phyloP scores from a whole-genome alignment of 1,140 invertebrate species.

The Leptopilina clavipes region DNA sequence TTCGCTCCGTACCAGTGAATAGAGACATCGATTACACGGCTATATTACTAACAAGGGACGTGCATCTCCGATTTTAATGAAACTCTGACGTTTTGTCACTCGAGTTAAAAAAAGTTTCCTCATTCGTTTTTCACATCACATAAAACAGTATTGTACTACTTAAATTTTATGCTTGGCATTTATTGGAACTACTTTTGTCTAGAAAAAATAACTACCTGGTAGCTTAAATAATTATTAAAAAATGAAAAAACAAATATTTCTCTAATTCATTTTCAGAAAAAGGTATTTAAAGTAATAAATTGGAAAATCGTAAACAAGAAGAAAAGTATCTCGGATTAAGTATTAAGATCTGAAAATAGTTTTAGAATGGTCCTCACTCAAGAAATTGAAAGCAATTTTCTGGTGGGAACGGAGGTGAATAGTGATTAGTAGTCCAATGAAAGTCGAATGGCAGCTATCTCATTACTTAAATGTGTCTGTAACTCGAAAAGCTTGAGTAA shows the following conservation, averaged over 20 bases:
- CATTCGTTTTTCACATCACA: background rate
- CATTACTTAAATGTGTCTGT: constrained; percentile 69
- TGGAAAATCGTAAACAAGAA: too few species aligned
- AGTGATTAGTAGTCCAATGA: constrained; percentile 64
- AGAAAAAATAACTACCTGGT: too few species aligned
- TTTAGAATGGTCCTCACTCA: background rate
- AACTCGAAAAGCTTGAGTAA: constrained; percentile 60
- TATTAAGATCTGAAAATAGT: too few species aligned
- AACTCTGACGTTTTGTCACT: constrained; percentile 7
- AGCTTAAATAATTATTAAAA: too few species aligned
- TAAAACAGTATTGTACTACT: too few species aligned
- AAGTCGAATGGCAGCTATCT: constrained; percentile 68
- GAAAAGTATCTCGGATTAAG: background rate
- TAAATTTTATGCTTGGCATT: too few species aligned
- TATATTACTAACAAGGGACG: constrained; percentile 27
- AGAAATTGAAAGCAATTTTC: constrained; percentile 43
- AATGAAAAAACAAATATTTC: too few species aligned
- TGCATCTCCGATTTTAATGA: constrained; percentile 24
- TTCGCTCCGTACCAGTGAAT: constrained; percentile 21
- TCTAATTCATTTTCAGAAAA: too few species aligned
- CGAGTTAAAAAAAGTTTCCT: background rate
- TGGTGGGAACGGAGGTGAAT: constrained; percentile 45
- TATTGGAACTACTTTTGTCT: too few species aligned
- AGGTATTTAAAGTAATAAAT: too few species aligned
- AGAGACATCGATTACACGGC: constrained; percentile 12